Percentiles rank a stretch among this genome's conserved stretches.
Conservation (phyloP, 2,113 vertebrate genomes). For the Synodontis membranacea region DNA sequence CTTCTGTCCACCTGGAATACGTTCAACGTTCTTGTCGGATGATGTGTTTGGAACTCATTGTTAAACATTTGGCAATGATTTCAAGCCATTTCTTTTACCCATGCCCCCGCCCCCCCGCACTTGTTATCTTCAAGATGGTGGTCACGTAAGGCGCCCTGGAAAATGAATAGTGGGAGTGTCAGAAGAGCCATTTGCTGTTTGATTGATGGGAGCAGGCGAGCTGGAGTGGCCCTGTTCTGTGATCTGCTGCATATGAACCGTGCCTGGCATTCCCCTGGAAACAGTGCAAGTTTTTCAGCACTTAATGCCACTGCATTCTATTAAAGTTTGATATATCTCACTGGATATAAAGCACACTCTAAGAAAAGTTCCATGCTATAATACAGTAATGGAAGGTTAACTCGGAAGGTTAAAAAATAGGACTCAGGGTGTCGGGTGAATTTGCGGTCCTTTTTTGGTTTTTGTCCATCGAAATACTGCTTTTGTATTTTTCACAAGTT, state of each 20-base stretch:
- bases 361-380: constrained; percentile 53
- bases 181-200: constrained; percentile 71
- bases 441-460: background rate
- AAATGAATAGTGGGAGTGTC: constrained; percentile 73
- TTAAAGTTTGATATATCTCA: constrained; percentile 47
- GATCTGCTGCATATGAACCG: constrained; percentile 63
- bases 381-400: constrained; percentile 29
- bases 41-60: constrained; percentile 65
- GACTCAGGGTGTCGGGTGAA: background rate
- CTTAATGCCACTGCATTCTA: constrained; percentile 58
- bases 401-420: constrained; percentile 9
- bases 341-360: constrained; percentile 54
- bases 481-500: constrained; percentile 13
- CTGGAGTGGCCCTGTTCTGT: constrained; percentile 67
- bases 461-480: constrained; percentile 1
- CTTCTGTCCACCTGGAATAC: constrained; percentile 65
- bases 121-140: constrained; percentile 71
- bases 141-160: constrained; percentile 68
- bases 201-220: constrained; percentile 75
- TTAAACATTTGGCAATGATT: constrained; percentile 66
- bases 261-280: constrained; percentile 65
- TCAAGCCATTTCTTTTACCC: constrained; percentile 47
- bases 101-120: constrained; percentile 27
- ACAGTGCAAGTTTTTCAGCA: constrained; percentile 65
- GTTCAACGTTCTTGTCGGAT: constrained; percentile 60